These are phyloP conservation scores for Thunnus thynnus DNA, from an alignment of 2,113 vertebrate species.

Conservation along the genomic window DNA sequence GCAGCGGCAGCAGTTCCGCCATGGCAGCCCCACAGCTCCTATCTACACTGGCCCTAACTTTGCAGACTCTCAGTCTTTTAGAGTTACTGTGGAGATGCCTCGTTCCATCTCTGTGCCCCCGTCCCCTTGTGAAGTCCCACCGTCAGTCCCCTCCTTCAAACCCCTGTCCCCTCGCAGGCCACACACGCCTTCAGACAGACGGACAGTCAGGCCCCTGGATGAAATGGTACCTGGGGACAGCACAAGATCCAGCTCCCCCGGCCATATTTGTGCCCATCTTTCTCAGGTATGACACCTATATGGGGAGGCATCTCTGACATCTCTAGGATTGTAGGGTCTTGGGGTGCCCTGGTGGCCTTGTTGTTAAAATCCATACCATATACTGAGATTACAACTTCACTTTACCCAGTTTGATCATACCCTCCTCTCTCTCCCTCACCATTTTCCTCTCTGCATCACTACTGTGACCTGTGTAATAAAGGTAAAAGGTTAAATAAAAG, in stretches of 20 bases:
- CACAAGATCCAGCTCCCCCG: conserved; percentile 89
- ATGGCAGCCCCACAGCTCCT: conserved; percentile 94
- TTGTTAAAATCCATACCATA: no score
- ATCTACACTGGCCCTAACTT: conserved; percentile 89
- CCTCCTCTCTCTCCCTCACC: no score
- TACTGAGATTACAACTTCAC: no score
- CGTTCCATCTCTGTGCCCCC: conserved; percentile 96
- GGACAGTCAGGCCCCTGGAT: conserved; percentile 91
- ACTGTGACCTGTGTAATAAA: no score
- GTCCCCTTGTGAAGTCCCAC: conserved; percentile 93
- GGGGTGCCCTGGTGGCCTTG: no score
- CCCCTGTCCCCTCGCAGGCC: conserved; percentile 88
- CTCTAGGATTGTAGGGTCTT: no score
- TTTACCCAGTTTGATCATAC: no score
- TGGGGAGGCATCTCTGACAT: background rate
- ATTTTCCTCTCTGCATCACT: no score
- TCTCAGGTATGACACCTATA: conserved; percentile 86
- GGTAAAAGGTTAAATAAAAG: no score
- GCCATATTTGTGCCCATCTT: conserved; percentile 84
- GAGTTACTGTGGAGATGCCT: conserved; percentile 93
- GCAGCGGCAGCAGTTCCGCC: conserved; percentile 97
- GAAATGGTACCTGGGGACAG: conserved; percentile 85
- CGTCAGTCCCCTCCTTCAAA: conserved; percentile 86
- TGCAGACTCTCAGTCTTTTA: conserved; percentile 88
- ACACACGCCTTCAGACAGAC: conserved; percentile 94